Percentiles rank a stretch among this genome's conserved stretches.
These are phyloP conservation scores for Andrena cerasifolii DNA, from an alignment of 1,140 invertebrate genomes.

Conservation along the genomic window DNA sequence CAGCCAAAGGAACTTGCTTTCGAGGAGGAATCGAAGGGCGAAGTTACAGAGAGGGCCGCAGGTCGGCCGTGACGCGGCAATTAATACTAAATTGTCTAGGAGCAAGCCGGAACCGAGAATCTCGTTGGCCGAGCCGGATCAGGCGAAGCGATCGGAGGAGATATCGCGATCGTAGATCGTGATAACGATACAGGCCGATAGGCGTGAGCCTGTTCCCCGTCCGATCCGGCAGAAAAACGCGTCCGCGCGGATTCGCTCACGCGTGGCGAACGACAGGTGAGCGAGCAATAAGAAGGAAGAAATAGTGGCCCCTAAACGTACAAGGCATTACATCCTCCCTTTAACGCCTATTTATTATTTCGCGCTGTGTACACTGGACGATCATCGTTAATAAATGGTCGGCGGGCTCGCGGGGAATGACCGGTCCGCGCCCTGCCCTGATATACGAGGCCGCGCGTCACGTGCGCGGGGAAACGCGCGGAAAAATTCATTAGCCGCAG, in stretches of 20 bases:
- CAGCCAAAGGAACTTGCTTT: not conserved
- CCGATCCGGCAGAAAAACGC: conserved; percentile 18
- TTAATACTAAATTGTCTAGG: conserved; percentile 24
- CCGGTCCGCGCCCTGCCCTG: not conserved
- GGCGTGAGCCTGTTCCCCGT: conserved; percentile 28
- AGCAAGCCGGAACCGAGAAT: conserved; percentile 4
- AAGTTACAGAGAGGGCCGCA: no score
- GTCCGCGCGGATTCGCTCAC: conserved; percentile 36
- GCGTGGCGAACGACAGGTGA: conserved; percentile 56
- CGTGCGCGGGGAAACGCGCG: conserved; percentile 13
- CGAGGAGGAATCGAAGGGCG: not conserved
- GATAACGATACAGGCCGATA: conserved; percentile 41
- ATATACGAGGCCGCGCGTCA: conserved; percentile 25
- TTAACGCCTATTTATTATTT: conserved; percentile 51
- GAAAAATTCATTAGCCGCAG: conserved; percentile 30
- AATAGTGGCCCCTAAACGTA: conserved; percentile 42
- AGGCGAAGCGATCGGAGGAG: not conserved
- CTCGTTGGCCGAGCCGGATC: not conserved
- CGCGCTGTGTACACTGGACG: conserved; percentile 2
- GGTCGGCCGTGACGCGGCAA: not conserved
- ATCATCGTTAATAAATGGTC: conserved; percentile 33
- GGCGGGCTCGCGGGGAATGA: not conserved
- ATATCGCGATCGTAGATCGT: conserved; percentile 41
- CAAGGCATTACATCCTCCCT: conserved; percentile 27
- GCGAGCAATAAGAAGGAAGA: conserved; percentile 54